Base-by-base conservation (phyloP, 35 echinoderm and acorn worm genomes). In the Nesometra sesokonis region DNA sequence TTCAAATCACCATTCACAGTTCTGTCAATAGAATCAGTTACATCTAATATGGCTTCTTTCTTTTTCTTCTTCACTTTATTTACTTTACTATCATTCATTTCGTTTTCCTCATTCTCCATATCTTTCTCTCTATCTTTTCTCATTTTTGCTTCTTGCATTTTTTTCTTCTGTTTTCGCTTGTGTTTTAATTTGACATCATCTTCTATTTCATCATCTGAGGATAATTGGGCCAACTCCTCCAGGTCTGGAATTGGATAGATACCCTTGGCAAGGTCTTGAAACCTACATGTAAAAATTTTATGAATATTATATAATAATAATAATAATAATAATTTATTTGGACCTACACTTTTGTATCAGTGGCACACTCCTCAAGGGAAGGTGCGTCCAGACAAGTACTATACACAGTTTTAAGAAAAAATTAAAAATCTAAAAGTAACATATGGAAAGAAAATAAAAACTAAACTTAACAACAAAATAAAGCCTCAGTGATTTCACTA, bases 231-330 rank as follows among this genome's bases (percentile, higher is more conserved):
- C 36, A 86, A 43, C n/a, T 91, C 77, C 77, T 86, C 67, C 19
- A 93, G 39, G 35, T 88, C 78, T 15, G 36, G 81, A 77, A 88
- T 78, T 17, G 91, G 91, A 57, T 85, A 93, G 21, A 88, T 82
- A 5, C 91, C 91, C 47, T 84, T 85, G 21, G 82, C 82, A 11
- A 93, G 82, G 37, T 84, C 87, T 78, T 78, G 81, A 38, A 93
- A 93, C 47, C 91, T 92, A 80, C 4, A 83, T 39, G 33, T 88
- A 34, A 80, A 32, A 39, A 15, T 32, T 32, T 31, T 35, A 78
- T 17, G 36, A 17, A 79, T n/a, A 29, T 32, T 27, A 0, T 17
- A 32, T 79, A 0, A 30, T 32, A 79, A 0, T 13, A 34, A 9
- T 0, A 17, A 34, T 9, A 34, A 34, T 77, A 77, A 77, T 77